phyloP scores from a whole-genome alignment of 37 sponge, comb jelly and placozoan species.

The Spongia lamella region DNA sequence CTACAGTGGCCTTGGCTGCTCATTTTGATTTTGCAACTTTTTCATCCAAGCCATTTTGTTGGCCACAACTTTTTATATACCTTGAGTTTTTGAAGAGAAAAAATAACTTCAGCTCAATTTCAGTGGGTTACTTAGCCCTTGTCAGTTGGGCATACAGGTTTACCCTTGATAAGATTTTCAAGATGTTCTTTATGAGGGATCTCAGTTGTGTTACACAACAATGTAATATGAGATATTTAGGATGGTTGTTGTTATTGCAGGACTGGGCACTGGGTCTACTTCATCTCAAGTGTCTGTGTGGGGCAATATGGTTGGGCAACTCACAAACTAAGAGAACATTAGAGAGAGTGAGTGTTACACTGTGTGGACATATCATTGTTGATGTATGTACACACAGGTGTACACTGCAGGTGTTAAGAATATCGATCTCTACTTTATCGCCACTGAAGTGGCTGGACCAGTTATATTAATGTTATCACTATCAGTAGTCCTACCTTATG shows the following conservation, averaged over 20 bases:
- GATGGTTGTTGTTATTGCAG: slow-evolving; percentile 61
- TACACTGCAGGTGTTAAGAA: slow-evolving; percentile 85
- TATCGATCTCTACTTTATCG: slow-evolving; percentile 71
- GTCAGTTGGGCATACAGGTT: too few relatives aligned
- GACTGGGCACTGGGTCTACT: slow-evolving; percentile 96
- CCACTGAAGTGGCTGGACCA: slow-evolving; percentile 76
- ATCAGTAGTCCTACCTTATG: slow-evolving; percentile 54
- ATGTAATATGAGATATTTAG: too few relatives aligned
- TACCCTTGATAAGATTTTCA: too few relatives aligned
- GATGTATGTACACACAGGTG: slow-evolving; percentile 24
- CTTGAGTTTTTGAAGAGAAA: too few relatives aligned
- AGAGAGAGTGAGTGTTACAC: slow-evolving; percentile 54
- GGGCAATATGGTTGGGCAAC: slow-evolving; percentile 88
- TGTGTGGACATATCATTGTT: background rate
- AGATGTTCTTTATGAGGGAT: too few relatives aligned
- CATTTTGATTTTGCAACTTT: too few relatives aligned
- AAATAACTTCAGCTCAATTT: too few relatives aligned
- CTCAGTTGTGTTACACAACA: too few relatives aligned
- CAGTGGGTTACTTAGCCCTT: too few relatives aligned
- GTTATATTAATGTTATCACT: slow-evolving; percentile 64
- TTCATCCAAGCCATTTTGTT: too few relatives aligned
- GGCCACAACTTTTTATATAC: too few relatives aligned
- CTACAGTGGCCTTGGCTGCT: too few relatives aligned
- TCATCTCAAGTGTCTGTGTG: slow-evolving; percentile 91
- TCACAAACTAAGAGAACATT: slow-evolving; percentile 72